These are phyloP conservation scores for Dastarcus helophoroides DNA, from an alignment of 2,888 invertebrate genomes.

Conservation along the genomic window DNA sequence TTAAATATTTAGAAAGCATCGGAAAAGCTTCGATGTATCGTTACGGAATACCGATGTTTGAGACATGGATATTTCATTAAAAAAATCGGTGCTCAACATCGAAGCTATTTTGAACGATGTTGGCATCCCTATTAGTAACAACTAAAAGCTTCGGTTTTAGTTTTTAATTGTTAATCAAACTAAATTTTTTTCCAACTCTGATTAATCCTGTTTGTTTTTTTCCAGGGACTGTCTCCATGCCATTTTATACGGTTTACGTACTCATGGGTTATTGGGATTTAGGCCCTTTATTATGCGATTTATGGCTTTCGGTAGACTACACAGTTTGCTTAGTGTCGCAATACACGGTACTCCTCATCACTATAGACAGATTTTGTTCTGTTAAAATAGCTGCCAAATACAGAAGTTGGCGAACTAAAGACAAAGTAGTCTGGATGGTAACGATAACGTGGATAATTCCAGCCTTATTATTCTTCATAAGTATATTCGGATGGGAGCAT, in stretches of 20 bases:
- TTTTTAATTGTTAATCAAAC: too few species aligned
- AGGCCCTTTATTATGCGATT: slow-evolving; percentile 89
- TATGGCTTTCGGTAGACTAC: slow-evolving; percentile 98
- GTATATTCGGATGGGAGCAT: slow-evolving; percentile 98
- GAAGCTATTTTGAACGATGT: too few species aligned
- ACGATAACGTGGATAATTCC: slow-evolving; percentile 96
- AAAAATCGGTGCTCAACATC: too few species aligned
- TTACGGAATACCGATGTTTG: too few species aligned
- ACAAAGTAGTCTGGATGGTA: slow-evolving; percentile 89
- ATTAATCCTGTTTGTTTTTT: too few species aligned
- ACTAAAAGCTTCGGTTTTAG: too few species aligned
- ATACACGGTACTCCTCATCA: slow-evolving; percentile 96
- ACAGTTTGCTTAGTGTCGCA: slow-evolving; percentile 98
- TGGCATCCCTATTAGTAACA: too few species aligned
- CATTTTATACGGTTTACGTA: slow-evolving; percentile 96
- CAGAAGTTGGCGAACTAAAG: slow-evolving; percentile 91
- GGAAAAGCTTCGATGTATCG: too few species aligned
- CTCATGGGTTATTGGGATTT: slow-evolving; percentile 95
- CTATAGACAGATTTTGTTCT: slow-evolving; percentile 96
- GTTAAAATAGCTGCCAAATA: slow-evolving; percentile 97
- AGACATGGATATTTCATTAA: too few species aligned
- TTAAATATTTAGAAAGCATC: too few species aligned
- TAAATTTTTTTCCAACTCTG: too few species aligned
- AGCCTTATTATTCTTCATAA: slow-evolving; percentile 89
- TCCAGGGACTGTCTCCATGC: slow-evolving; percentile 92